Conservation (phyloP, 2,888 invertebrate genomes). For the Megaustenia siamemsis region DNA sequence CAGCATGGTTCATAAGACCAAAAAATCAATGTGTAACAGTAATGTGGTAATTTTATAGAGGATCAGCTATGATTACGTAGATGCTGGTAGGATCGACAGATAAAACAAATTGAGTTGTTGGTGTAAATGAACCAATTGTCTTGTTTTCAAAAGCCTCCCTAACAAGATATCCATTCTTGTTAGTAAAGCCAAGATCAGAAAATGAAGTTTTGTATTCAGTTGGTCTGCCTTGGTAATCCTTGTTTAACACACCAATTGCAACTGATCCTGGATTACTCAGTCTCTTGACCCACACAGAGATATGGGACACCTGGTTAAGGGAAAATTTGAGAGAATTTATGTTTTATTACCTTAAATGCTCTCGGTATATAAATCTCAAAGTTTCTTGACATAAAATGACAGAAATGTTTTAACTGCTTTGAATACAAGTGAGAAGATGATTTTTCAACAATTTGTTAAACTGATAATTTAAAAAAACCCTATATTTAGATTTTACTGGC, state of each 20-base stretch:
- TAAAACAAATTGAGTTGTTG: constrained; percentile 27
- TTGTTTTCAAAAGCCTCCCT: constrained; percentile 54
- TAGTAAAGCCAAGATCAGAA: constrained; percentile 49
- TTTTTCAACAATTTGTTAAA: too few species aligned
- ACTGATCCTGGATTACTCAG: constrained; percentile 31
- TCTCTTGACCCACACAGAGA: constrained; percentile 56
- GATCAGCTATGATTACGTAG: constrained; percentile 28
- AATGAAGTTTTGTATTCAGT: constrained; percentile 29
- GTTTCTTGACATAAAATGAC: too few species aligned
- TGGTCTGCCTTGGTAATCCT: constrained; percentile 49
- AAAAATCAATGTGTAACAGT: too few species aligned
- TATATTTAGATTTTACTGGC: too few species aligned
- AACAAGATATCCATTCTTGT: constrained; percentile 47
- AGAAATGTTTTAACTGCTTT: too few species aligned
- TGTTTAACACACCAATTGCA: constrained; percentile 55
- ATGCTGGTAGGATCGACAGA: constrained; percentile 54
- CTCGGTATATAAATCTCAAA: too few species aligned
- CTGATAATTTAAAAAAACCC: too few species aligned
- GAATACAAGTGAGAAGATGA: too few species aligned
- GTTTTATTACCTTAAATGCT: too few species aligned
- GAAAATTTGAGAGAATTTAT: too few species aligned
- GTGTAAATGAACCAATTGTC: constrained; percentile 31
- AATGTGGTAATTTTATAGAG: neutral
- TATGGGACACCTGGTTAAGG: too few species aligned
- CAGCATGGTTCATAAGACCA: too few species aligned